Evolutionary conservation across 2,113 vertebrate genomes (phyloP).

Genomic region (Ptychochromis oligacanthus): DNA sequence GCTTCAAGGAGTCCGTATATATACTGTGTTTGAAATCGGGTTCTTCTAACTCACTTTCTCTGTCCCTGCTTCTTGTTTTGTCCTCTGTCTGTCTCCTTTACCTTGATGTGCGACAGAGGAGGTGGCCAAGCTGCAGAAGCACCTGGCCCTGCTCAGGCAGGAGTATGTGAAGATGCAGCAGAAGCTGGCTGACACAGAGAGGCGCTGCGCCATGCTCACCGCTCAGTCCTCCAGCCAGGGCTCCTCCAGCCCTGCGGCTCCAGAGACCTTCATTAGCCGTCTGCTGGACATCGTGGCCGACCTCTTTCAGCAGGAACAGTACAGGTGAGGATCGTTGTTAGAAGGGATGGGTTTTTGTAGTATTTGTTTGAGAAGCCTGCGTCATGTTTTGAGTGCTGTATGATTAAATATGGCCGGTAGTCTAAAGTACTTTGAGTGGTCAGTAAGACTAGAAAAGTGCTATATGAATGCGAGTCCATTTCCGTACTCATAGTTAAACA

Average conservation of each 20-base stretch:
- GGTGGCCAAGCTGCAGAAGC: conserved; percentile 99
- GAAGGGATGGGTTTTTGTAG: background rate
- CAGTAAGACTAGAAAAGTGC: background rate
- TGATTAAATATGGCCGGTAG: background rate
- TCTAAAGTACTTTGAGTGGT: background rate
- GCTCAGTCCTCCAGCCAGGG: conserved; percentile 85
- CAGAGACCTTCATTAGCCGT: conserved; percentile 92
- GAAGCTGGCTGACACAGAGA: conserved; percentile 93
- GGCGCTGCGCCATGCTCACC: conserved; percentile 87
- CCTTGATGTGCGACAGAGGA: conserved; percentile 84
- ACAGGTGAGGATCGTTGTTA: conserved; percentile 84
- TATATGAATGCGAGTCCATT: background rate
- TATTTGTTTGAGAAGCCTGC: background rate
- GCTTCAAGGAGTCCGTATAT: background rate
- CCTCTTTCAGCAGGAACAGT: conserved; percentile 93
- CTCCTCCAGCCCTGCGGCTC: conserved; percentile 67
- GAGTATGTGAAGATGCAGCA: conserved; percentile 99
- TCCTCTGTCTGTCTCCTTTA: background rate
- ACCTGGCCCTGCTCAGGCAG: conserved; percentile 95
- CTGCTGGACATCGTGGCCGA: conserved; percentile 91
- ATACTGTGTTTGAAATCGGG: background rate
- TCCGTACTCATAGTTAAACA: background rate
- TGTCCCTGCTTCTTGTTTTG: conserved; percentile 19
- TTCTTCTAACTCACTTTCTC: conserved; percentile 1
- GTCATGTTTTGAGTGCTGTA: background rate